Evolutionary conservation across 2,797 vertebrate genomes (phyloP), one percentile per base, ranked within the genome.

Genomic region (Sebastes trivittatus): DNA sequence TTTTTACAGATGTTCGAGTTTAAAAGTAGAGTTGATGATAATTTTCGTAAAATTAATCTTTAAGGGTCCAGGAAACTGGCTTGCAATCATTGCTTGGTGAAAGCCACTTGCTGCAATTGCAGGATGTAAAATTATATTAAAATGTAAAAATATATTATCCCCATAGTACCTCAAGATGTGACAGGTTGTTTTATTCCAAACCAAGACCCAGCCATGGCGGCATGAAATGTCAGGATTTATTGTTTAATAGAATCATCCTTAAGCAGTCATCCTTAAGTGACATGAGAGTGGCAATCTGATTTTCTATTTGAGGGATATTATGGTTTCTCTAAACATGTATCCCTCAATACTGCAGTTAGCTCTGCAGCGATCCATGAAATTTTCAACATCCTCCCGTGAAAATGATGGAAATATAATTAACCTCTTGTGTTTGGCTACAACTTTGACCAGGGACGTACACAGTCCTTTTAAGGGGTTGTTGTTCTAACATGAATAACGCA

Each of bases 1-100:
- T 87, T 81, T 77, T 72, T 82, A 70, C 92, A 94, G 90, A 94
- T 95, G 93, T 92, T 87, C 77, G 65, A 79, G 36, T 86, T 83
- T 83, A 63, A 87, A 87, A 77, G 76, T 29, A 9, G 16, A 89
- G 49, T 75, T 72, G 74, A 87, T 84, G 65, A 85, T 87, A 32
- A 66, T 90, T 61, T 89, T 86, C 72, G 56, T 60, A 5, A 75
- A 72, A 80, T 78, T 4, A 25, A 70, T 84, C 59, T 80, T n/a
- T 59, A 76, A 84, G 61, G 20, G 25, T 81, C 20, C 60, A 58
- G 74, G 63, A 82, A 80, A 75, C 32, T 25, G 60, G 62, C 22
- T 63, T 58, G n/a, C 32, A 67, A 52, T 82, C 71, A 59, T 32
- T 77, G 30, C 49, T 69, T 14, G 10, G 65, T 66, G 14, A 27